Evolutionary conservation across 2,113 vertebrate species (phyloP), one percentile per base, ranked within the genome.

Genomic region (Cyprinodon brontotheroides): DNA sequence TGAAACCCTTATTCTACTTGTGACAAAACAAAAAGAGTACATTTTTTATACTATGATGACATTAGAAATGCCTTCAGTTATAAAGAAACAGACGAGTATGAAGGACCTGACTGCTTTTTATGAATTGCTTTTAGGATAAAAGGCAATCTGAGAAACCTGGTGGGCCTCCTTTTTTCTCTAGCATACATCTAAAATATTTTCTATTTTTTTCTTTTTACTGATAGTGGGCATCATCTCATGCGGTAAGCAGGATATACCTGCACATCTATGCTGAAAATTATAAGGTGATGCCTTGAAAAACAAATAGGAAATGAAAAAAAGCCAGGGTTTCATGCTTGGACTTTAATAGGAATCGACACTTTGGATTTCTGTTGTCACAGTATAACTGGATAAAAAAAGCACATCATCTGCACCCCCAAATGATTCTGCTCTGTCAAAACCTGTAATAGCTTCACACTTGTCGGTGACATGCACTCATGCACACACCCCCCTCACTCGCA

Each of bases 341-440:
- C 79, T 72, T 86, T 87, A 84, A 91, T 78, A 78, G 86, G 79
- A 86, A 85, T 77, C 50, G 79, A 86, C 78, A 59, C 81, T 74
- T 60, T 74, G 75, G 75, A 69, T 61, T 80, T 82, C 75, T 78
- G 84, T 86, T 91, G 83, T 83, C 89, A 86, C 78, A 77, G 69
- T 3, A 63, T 79, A 87, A 73, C 78, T 64, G 72, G 81, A 87
- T 79, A 69, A 74, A 90, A 90, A 90, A 87, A 79, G 75, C 84
- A 86, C 79, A 84, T 86, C 85, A 73, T 81, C 71, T 74, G 71
- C 74, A 81, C 66, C 81, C 72, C 75, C 78, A 86, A 81, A 87
- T 91, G 71, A 83, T 87, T 87, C 83, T 77, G 57, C 68, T 79
- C 65, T 74, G 82, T 83, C 84, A 88, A 82, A 87, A 83, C 79